Percentiles rank a stretch among this genome's conserved stretches.
phyloP scores from a whole-genome alignment of 64 coral and sea anemone genomes.

The Cladopsammia gracilis region DNA sequence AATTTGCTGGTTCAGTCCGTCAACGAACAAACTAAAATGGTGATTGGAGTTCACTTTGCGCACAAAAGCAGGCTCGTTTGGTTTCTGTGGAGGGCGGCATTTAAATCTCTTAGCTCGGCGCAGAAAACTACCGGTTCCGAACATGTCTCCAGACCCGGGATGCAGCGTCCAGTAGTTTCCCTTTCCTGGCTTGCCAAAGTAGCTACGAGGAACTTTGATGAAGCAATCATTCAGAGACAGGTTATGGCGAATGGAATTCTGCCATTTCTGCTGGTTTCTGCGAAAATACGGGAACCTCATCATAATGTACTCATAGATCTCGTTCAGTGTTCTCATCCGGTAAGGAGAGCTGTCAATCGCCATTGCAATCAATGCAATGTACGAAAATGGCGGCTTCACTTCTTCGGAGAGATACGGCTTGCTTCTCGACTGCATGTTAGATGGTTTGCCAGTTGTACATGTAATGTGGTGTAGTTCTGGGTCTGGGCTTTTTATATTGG shows the following conservation, averaged over 20 bases:
- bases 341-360: conserved; percentile 86
- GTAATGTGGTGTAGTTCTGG: not conserved
- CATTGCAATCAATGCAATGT: conserved; percentile 94
- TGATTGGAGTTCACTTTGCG: conserved; percentile 84
- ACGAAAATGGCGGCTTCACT: conserved; percentile 91
- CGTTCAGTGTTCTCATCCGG: conserved; percentile 89
- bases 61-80: conserved; percentile 90
- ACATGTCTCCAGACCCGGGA: conserved; percentile 90
- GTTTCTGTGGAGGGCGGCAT: conserved; percentile 69
- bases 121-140: conserved; percentile 88
- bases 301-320: conserved; percentile 97
- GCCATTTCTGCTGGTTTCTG: conserved; percentile 96
- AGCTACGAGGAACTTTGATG: conserved; percentile 87
- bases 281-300: conserved; percentile 92
- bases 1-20: conserved; percentile 2
- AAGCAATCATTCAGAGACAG: conserved; percentile 93
- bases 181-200: conserved; percentile 93
- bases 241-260: conserved; percentile 73
- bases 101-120: conserved; percentile 90
- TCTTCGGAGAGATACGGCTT: conserved; percentile 95
- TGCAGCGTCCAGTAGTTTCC: conserved; percentile 94
- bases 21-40: conserved; percentile 76
- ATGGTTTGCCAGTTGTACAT: conserved; percentile 7
- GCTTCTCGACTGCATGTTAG: conserved; percentile 66
- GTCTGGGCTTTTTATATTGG: conserved; percentile 39